Percentiles rank a stretch among this genome's conserved stretches.
phyloP scores from a whole-genome alignment of 2,113 vertebrate genomes.

The Odocoileus virginianus region DNA sequence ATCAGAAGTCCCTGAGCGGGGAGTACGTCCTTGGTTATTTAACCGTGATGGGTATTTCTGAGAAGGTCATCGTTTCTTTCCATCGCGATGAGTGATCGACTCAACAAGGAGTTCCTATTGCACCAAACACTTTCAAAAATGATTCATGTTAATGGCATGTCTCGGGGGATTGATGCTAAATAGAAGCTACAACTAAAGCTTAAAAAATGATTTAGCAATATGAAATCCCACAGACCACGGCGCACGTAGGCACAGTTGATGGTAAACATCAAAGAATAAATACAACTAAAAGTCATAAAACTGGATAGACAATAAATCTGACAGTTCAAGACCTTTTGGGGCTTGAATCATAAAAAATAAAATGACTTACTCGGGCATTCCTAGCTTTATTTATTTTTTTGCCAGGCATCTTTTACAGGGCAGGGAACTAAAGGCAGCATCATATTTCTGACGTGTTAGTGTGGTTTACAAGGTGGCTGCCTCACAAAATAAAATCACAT shows the following conservation, averaged over 20 bases:
- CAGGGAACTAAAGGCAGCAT: slow-evolving; percentile 71
- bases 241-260: slow-evolving; percentile 74
- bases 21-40: slow-evolving; percentile 75
- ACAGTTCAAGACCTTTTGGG: slow-evolving; percentile 84
- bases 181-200: slow-evolving; percentile 83
- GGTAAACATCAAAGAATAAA: slow-evolving; percentile 84
- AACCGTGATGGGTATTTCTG: slow-evolving; percentile 73
- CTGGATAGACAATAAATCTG: slow-evolving; percentile 84
- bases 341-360: slow-evolving; percentile 80
- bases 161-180: slow-evolving; percentile 83
- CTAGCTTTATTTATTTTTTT: slow-evolving; percentile 70
- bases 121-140: slow-evolving; percentile 79
- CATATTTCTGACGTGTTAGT: slow-evolving; percentile 71
- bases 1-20: slow-evolving; percentile 51
- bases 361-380: slow-evolving; percentile 82
- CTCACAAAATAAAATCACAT: slow-evolving; percentile 63
- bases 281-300: slow-evolving; percentile 84
- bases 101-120: slow-evolving; percentile 80
- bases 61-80: slow-evolving; percentile 84
- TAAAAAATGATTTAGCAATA: slow-evolving; percentile 85
- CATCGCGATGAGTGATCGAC: slow-evolving; percentile 80
- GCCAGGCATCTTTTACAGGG: slow-evolving; percentile 70
- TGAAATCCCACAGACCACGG: slow-evolving; percentile 76
- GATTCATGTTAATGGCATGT: slow-evolving; percentile 86
- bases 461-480: slow-evolving; percentile 57